Base-by-base conservation (phyloP, 1,140 invertebrate species). In the Cyrtorhinus lividipennis region DNA sequence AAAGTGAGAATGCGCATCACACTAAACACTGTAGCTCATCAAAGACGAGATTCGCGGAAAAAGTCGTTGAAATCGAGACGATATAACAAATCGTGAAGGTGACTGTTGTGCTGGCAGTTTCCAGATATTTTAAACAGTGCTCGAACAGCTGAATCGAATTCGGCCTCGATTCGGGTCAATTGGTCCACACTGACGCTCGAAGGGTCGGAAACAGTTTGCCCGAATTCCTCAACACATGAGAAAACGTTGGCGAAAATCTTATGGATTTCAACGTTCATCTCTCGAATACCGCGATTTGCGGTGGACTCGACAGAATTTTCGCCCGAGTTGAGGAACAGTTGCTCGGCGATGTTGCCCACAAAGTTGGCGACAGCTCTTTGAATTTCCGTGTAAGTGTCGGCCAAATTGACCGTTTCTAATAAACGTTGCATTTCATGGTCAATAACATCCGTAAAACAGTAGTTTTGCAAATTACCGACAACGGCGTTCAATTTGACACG, bases 371-470 rank as follows among this genome's bases (percentile, higher is more conserved):
- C 48, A 15, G 48, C 10, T 13, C 20, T 5, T 20, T 12, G 12
- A 5, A 53, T 53, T 10, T 8, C 48, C 10, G 48, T 53, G 48
- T 53, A 53, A 53, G 48, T 53, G 18, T 22, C 20, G 48, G 48
- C 10, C 5, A 13, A 5, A 20, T 62, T 26, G 12, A 56, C 25
- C 12, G 46, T n/a, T 12, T n/a, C 18, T 3, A 56, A 20, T n/a
- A 62, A 23, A 10, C 18, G 1, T 53, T 30, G 24, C 44, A 62
- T 56, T 24, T 62, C 61, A 53, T 53, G 13, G 1, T 45, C 46
- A n/a, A 62, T 62, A 18, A 62, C 61, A 62, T 62, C 48, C 1
- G 61, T 62, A 23, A 56, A 48, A 56, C 61, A 62, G 44, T 62
- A 62, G 23, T 56, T 62, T 18, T 62, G 61, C 23, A 62, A 25